Evolutionary conservation across 2,888 invertebrate genomes (phyloP), one percentile per base, ranked within the genome.

Genomic region (Tinea trinotella): DNA sequence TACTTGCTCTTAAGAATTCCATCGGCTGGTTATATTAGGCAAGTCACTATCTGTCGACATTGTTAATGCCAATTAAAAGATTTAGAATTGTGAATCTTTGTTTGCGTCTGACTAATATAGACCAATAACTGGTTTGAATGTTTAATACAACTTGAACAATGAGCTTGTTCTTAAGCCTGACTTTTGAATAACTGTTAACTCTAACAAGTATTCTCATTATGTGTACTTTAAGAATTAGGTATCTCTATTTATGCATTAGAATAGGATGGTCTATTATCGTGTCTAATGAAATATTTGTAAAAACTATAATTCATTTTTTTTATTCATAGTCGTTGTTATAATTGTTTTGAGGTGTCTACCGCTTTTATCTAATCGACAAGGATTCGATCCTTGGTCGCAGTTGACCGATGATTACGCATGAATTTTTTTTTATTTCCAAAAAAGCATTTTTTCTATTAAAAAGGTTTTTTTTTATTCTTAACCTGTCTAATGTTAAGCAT

Each of bases 61-160:
- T 73, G 71, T 77, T 82, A 80, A 84, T 81, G 82, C 85, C 85
- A 84, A 85, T 85, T 85, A 85, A 84, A 85, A 84, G 81, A 84
- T 81, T 82, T 77, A 62, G 69, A 70, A 80, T 80, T 77, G 76
- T 76, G 77, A 71, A 79, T 84, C 82, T 82, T 79, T 84, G 83
- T 83, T 84, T 82, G 80, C 64, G 68, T 67, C 73, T 70, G 69
- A 76, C 71, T 82, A 76, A 80, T 78, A 72, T 76, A 70, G 70
- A 63, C 64, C 66, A 66, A 62, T 67, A 66, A 46, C 46, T 17
- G 46, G 46, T 46, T 46, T 46, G 54, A 54, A 46, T 24, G 6
- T 24, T 5, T 7, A 24, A 24, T 5, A 13, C 3, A 22, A 22
- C 3, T 30, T 30, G 30, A 40, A 40, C 40, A 40, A 40, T 40